phyloP scores from a whole-genome alignment of 2,113 vertebrate genomes.

The Oceanodroma tethys region DNA sequence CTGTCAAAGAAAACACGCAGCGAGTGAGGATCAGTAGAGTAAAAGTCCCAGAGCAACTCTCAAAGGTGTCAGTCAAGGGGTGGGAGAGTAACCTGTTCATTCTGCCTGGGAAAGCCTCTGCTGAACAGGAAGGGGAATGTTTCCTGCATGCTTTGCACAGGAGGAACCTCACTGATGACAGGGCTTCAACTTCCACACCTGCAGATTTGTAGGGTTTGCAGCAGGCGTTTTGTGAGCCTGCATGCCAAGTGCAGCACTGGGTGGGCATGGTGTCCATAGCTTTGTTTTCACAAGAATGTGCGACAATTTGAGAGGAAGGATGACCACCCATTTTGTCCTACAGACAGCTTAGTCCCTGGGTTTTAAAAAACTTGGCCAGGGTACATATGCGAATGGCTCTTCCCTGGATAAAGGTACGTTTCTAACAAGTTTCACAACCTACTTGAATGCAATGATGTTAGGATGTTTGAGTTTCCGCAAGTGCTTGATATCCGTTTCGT shows the following conservation, averaged over 20 bases:
- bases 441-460: conserved; percentile 99
- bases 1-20: conserved; percentile 62
- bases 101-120: neutral
- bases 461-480: conserved; percentile 95
- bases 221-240: neutral
- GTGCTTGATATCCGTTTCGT: conserved; percentile 97
- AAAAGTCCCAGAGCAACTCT: neutral
- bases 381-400: accelerated
- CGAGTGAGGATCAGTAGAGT: neutral
- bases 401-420: neutral
- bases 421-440: conserved; percentile 39
- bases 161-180: neutral
- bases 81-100: neutral
- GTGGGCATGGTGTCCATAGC: neutral
- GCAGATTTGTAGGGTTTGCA: neutral
- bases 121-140: neutral
- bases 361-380: neutral
- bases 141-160: neutral
- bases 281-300: neutral
- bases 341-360: neutral
- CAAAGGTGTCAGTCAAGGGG: neutral
- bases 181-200: neutral
- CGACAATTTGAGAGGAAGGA: neutral
- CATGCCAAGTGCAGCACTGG: neutral
- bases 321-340: neutral